Evolutionary conservation across 2,888 invertebrate genomes (phyloP), one percentile per base, ranked within the genome.

Genomic region (Cantharis lateralis): DNA sequence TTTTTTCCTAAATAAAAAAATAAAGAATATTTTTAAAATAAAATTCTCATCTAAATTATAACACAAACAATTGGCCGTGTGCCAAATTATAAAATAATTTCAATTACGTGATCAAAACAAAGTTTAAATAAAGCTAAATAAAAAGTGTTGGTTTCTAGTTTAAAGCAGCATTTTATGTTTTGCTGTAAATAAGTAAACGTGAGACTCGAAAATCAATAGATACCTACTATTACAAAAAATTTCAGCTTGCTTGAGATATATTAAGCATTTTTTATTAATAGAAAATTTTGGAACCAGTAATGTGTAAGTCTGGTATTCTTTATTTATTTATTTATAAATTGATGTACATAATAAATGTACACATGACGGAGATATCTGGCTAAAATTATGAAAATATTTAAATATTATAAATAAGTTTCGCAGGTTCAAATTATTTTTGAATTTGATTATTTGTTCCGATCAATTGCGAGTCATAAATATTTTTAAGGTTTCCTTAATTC

Each of bases 321-420:
- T 71, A 69, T 71, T 70, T 71, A 69, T 71, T 66, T 71, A 32
- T 62, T 73, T 74, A 68, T 74, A 61, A 68, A 66, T 77, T 26
- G 24, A 16, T 32, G 16, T 10, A 69, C 69, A 69, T 32, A 69
- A 32, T 32, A 28, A 69, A 69, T 32, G 26, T 32, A 69, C 26
- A 69, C 32, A 15, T 69, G 32, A 69, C 32, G 69, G 2, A 7
- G 24, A 20, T n/a, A 20, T 10, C 64, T 66, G 64, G 64, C 32
- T 69, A 48, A 48, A 48, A 48, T 48, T 48, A 48, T 48, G 48
- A 48, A 48, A 48, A 48, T 48, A n/a, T 7, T 48, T n/a, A 11
- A 32, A 32, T 32, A 32, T 32, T 48, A 48, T n/a, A 48, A 48
- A 48, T 48, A 48, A 48, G 7, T 48, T 48, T 5, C 2, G n/a